Percentiles rank a stretch among this genome's conserved stretches.
phyloP scores from a whole-genome alignment of 92 coral and sea anemone genomes.

The Zoanthus sociatus region DNA sequence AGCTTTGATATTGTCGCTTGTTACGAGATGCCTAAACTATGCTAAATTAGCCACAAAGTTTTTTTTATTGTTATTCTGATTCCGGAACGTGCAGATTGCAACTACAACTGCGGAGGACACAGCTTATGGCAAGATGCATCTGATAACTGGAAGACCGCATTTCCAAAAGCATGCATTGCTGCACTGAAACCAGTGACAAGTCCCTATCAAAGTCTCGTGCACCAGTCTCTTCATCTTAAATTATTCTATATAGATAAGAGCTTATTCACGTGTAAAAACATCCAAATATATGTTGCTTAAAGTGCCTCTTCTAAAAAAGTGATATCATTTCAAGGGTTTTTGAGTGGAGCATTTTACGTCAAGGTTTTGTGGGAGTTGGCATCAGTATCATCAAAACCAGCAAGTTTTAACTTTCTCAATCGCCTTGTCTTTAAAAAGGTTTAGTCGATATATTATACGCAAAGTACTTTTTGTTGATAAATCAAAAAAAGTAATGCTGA shows the following conservation, averaged over 20 bases:
- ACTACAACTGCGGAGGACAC: not conserved
- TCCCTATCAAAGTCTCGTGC: not conserved
- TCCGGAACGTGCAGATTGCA: not conserved
- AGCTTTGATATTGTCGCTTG: not conserved
- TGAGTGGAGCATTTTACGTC: not conserved
- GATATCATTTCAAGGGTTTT: not conserved
- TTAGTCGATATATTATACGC: not conserved
- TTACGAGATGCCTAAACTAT: not conserved
- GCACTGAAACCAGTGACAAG: not conserved
- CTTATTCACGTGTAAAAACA: not conserved
- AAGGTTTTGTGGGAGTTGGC: not conserved
- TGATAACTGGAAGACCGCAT: not conserved
- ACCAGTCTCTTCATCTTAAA: not conserved
- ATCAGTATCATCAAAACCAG: not conserved
- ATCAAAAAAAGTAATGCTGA: too few relatives aligned
- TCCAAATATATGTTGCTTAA: not conserved
- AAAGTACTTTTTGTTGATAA: not conserved
- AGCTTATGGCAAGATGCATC: not conserved
- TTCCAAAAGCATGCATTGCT: not conserved
- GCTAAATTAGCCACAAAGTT: not conserved
- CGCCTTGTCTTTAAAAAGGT: not conserved
- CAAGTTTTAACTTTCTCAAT: not conserved
- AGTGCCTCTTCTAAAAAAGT: not conserved
- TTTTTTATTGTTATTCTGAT: not conserved
- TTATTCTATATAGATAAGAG: not conserved